Evolutionary conservation across 2,888 invertebrate genomes (phyloP).

Genomic region (Megastigmus dorsalis): DNA sequence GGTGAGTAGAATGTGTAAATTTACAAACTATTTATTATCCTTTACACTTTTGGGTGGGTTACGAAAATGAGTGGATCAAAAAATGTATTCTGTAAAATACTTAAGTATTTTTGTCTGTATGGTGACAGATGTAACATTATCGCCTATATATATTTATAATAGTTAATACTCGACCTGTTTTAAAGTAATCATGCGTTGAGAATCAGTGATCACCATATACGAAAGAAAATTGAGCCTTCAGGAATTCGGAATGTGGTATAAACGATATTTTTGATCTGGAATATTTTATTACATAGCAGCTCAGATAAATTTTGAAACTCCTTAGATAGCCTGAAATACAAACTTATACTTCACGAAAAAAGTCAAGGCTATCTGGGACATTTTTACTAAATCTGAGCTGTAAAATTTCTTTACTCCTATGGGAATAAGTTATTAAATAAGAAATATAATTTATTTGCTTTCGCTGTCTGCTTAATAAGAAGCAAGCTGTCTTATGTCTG

Average conservation of each 20-base stretch:
- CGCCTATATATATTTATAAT: not conserved
- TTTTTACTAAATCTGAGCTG: slow-evolving; percentile 68
- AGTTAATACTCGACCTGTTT: too few relatives aligned
- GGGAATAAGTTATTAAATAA: not conserved
- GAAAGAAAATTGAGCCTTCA: not conserved
- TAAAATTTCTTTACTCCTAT: slow-evolving; percentile 15
- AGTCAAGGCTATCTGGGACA: slow-evolving; percentile 67
- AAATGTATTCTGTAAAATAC: slow-evolving; percentile 3
- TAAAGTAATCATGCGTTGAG: too few relatives aligned
- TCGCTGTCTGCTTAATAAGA: not conserved
- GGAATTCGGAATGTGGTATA: not conserved
- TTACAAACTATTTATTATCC: slow-evolving; percentile 68
- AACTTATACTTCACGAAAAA: not conserved
- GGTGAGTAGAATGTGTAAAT: slow-evolving; percentile 74
- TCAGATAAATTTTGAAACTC: slow-evolving; percentile 28
- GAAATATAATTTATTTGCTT: not conserved
- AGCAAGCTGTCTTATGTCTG: not conserved
- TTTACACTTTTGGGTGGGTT: slow-evolving; percentile 69
- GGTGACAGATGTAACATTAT: not conserved
- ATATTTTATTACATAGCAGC: slow-evolving; percentile 2
- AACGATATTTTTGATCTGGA: not conserved
- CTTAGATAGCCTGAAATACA: slow-evolving; percentile 61
- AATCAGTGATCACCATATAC: too few relatives aligned
- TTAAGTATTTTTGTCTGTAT: not conserved
- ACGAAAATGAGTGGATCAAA: slow-evolving; percentile 32